A percentile compares a stretch with the other conserved stretches of the same genome.
phyloP scores from a whole-genome alignment of 2,113 vertebrate species.

The Aramus guarauna region DNA sequence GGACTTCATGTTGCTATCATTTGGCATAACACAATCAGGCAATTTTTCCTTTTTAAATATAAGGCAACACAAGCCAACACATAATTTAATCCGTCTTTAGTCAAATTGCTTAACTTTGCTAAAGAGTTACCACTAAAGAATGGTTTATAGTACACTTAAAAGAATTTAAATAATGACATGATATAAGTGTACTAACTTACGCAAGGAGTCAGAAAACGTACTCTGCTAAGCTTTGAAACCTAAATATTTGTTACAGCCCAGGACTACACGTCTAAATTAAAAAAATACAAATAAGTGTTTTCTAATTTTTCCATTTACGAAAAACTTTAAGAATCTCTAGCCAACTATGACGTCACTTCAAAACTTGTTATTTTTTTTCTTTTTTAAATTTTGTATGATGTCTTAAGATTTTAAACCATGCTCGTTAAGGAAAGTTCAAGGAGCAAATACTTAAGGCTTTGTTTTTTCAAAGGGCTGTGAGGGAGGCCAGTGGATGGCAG shows the following conservation, averaged over 20 bases:
- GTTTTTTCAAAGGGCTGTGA: constrained; percentile 82
- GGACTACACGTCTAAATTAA: constrained; percentile 84
- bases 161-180: constrained; percentile 69
- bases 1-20: constrained; percentile 78
- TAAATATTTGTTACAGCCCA: constrained; percentile 80
- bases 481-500: constrained; percentile 81
- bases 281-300: constrained; percentile 84
- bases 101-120: constrained; percentile 75
- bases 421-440: constrained; percentile 87
- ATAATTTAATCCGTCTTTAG: constrained; percentile 75
- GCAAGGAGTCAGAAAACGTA: constrained; percentile 54
- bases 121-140: constrained; percentile 74
- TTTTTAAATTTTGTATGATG: constrained; percentile 22
- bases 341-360: constrained; percentile 78
- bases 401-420: constrained; percentile 81
- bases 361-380: constrained; percentile 64
- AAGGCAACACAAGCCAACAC: constrained; percentile 81
- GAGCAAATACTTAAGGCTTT: constrained; percentile 98
- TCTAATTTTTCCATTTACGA: constrained; percentile 79
- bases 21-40: constrained; percentile 81
- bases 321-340: constrained; percentile 83
- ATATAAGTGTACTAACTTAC: constrained; percentile 58
- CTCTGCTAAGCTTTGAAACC: constrained; percentile 82
- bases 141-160: constrained; percentile 66
- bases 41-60: constrained; percentile 75